Conservation (phyloP, 1,140 invertebrate genomes). For the Drosophila micromelanica region DNA sequence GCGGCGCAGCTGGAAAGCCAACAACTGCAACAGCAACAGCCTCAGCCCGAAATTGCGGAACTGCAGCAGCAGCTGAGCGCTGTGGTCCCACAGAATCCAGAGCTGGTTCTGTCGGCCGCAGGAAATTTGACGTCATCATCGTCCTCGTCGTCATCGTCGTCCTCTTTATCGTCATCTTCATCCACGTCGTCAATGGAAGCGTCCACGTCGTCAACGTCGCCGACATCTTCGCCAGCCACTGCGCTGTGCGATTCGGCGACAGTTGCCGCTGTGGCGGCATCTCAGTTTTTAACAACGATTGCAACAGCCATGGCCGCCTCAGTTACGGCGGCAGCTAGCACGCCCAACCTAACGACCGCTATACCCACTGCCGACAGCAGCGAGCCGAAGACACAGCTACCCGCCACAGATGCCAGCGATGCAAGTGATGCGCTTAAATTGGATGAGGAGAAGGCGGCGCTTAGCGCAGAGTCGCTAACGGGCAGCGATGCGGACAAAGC, state of each 20-base stretch:
- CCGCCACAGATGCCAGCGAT: constrained; percentile 41
- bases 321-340: constrained; percentile 65
- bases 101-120: constrained; percentile 39
- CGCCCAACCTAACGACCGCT: constrained; percentile 52
- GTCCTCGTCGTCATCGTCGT: constrained; percentile 44
- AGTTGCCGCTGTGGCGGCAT: constrained; percentile 59
- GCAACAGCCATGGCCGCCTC: constrained; percentile 66
- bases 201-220: constrained; percentile 39
- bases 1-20: constrained; percentile 57
- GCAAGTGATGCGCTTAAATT: constrained; percentile 37
- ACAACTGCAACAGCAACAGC: constrained; percentile 56
- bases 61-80: constrained; percentile 71
- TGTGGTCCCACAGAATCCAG: constrained; percentile 62
- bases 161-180: constrained; percentile 45
- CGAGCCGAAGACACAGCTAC: constrained; percentile 33
- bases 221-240: constrained; percentile 44
- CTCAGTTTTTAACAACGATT: constrained; percentile 59
- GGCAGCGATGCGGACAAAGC: constrained; percentile 64
- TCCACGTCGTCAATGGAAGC: constrained; percentile 50
- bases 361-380: constrained; percentile 42
- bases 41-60: constrained; percentile 71
- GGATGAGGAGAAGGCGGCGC: constrained; percentile 39
- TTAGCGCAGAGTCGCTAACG: constrained; percentile 26
- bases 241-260: constrained; percentile 71
- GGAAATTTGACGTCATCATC: constrained; percentile 42